Conservation (phyloP, 1,140 invertebrate species). For the fruit fly (Drosophila melanogaster) region Release_6_plus_ISO1_MT NT_033777.3:15774501-15775000, state of each 20-base stretch:
- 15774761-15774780: too few species aligned
- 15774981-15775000: background rate
- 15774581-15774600: conserved; percentile 86
- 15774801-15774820: too few species aligned
- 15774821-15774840: too few species aligned
- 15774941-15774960: too few species aligned
- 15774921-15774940: too few species aligned
- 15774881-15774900: too few species aligned
- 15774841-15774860: too few species aligned
- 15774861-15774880: too few species aligned
- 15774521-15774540: conserved; percentile 37
- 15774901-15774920: too few species aligned
- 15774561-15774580: conserved; percentile 89
- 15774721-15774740: conserved; percentile 87
- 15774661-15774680: conserved; percentile 95
- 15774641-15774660: conserved; percentile 79
- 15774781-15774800: too few species aligned
- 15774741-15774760: too few species aligned
- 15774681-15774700: conserved; percentile 95
- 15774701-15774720: conserved; percentile 96
- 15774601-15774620: conserved; percentile 54
- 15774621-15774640: conserved; percentile 62
- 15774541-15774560: conserved; percentile 85
- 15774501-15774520: conserved; percentile 56
- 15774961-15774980: too few species aligned